Conservation (phyloP, 1,140 invertebrate genomes). For the Caerostris extrusa region DNA sequence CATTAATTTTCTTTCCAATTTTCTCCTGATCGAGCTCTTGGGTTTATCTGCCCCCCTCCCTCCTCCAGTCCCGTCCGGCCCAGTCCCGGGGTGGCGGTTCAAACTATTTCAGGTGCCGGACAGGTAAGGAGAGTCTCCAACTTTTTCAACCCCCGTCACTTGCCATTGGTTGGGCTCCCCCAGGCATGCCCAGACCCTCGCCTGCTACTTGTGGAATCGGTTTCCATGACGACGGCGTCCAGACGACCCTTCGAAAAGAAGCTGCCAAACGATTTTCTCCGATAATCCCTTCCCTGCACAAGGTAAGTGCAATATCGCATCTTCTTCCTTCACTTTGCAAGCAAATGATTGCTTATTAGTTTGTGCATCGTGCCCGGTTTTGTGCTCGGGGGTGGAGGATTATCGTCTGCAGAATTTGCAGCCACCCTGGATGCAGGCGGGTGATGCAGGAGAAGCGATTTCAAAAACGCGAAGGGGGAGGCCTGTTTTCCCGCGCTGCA, state of each 20-base stretch:
- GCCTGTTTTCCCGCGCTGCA: constrained; percentile 22
- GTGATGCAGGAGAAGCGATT: constrained; percentile 8
- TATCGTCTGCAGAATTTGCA: neutral
- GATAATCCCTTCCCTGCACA: neutral
- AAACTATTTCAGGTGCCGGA: constrained; percentile 40
- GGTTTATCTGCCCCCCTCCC: neutral
- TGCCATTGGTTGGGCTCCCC: constrained; percentile 48
- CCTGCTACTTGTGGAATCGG: constrained; percentile 68
- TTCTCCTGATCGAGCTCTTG: neutral
- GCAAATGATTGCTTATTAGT: neutral
- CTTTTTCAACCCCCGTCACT: constrained; percentile 45
- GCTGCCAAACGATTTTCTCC: neutral
- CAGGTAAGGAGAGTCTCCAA: constrained; percentile 64
- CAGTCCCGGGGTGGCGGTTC: neutral
- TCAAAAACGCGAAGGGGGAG: constrained; percentile 20
- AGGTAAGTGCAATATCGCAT: neutral
- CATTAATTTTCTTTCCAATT: neutral
- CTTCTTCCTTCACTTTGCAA: neutral
- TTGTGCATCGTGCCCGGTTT: neutral
- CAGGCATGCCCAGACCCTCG: constrained; percentile 48
- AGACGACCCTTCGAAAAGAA: constrained; percentile 33
- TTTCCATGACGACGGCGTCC: constrained; percentile 62
- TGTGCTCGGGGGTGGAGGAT: neutral
- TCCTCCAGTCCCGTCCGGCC: neutral
- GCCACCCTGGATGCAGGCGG: neutral